Conservation (phyloP, 2,797 vertebrate genomes). For the Nyctibius grandis region DNA sequence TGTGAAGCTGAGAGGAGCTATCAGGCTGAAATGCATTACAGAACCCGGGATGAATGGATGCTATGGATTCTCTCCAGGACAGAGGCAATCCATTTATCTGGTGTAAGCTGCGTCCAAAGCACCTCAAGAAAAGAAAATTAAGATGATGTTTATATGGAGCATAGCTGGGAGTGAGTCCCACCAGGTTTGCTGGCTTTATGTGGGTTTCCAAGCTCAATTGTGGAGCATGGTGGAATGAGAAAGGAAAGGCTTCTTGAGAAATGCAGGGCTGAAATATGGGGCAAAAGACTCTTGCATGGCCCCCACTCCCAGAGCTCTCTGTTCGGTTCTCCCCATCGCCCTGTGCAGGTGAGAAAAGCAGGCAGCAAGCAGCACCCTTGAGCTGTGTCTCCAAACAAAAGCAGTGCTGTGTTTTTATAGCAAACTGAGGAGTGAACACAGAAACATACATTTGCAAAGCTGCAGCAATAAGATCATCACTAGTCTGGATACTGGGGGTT, state of each 20-base stretch:
- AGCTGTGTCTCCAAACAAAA: conserved; percentile 20
- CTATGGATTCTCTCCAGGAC: background rate
- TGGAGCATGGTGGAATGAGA: background rate
- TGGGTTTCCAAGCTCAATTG: background rate
- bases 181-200: background rate
- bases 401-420: background rate
- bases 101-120: background rate
- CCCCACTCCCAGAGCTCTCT: background rate
- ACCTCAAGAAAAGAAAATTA: conserved; percentile 28
- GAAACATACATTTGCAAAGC: background rate
- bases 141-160: background rate
- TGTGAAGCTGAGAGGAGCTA: background rate
- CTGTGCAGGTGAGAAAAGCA: conserved; percentile 45
- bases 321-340: background rate
- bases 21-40: background rate
- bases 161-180: background rate
- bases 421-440: background rate
- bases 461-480: background rate
- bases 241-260: conserved; percentile 21
- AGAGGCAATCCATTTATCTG: background rate
- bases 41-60: background rate
- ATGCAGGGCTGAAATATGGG: background rate
- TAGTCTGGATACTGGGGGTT: background rate
- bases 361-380: conserved; percentile 24
- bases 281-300: background rate